Percentiles rank a stretch among this genome's conserved stretches.
phyloP scores from a whole-genome alignment of 2,888 invertebrate species.

The Tachina lurida region DNA sequence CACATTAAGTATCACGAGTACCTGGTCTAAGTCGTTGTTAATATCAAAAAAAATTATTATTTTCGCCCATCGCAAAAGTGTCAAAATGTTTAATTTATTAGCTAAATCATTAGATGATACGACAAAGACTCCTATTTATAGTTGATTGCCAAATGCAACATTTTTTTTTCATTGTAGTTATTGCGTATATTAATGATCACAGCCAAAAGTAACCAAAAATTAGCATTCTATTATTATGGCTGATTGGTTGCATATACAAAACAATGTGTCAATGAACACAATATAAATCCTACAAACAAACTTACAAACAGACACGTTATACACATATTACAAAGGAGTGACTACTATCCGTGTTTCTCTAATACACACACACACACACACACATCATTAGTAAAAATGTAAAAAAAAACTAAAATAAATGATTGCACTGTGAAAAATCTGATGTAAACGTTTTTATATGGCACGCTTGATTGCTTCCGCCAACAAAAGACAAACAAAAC shows the following conservation, averaged over 20 bases:
- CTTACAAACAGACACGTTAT: neutral
- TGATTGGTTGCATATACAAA: constrained; percentile 53
- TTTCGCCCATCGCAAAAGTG: constrained; percentile 72
- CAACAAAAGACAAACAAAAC: constrained; percentile 49
- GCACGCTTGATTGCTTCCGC: constrained; percentile 46
- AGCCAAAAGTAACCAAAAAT: constrained; percentile 73
- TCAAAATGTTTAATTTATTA: constrained; percentile 79
- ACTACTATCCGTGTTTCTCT: neutral
- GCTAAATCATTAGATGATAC: constrained; percentile 74
- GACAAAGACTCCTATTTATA: constrained; percentile 1
- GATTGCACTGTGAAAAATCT: neutral
- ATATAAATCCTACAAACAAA: constrained; percentile 52
- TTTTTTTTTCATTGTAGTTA: constrained; percentile 45
- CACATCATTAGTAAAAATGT: constrained; percentile 58
- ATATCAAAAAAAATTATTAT: constrained; percentile 30
- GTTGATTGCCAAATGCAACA: constrained; percentile 56
- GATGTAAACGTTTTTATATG: constrained; percentile 33
- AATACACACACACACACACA: constrained; percentile 1
- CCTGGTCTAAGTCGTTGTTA: constrained; percentile 9
- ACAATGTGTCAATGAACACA: constrained; percentile 67
- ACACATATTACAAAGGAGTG: constrained; percentile 5
- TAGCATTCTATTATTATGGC: constrained; percentile 77
- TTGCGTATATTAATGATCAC: constrained; percentile 59
- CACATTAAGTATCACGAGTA: neutral
- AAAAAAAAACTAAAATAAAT: constrained; percentile 51